These are phyloP conservation scores for Anthophora plumipes DNA, from an alignment of 2,888 invertebrate genomes.

Conservation along the genomic window DNA sequence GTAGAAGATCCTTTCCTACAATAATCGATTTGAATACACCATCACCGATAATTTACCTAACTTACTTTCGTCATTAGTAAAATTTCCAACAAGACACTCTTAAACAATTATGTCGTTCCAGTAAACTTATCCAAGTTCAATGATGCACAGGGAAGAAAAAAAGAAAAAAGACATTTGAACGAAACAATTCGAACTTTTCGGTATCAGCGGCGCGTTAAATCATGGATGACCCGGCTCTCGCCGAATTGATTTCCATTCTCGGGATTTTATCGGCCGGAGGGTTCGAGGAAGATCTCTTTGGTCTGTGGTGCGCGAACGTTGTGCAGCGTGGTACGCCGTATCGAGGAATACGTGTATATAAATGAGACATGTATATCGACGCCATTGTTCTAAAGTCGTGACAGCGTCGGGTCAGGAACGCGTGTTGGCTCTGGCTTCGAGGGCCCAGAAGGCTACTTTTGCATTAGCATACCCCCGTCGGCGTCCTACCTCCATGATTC, in stretches of 20 bases:
- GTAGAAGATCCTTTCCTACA: too few relatives aligned
- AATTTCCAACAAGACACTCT: too few relatives aligned
- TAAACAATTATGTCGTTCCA: not conserved
- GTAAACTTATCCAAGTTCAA: not conserved
- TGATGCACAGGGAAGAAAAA: conserved; percentile 22
- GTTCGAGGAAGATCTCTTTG: conserved; percentile 55
- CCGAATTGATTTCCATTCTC: conserved; percentile 73
- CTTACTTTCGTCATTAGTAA: too few relatives aligned
- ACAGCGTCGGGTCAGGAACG: conserved; percentile 83
- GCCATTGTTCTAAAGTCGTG: conserved; percentile 83
- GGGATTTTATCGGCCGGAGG: conserved; percentile 68
- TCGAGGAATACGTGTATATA: conserved; percentile 78
- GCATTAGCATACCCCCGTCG: conserved; percentile 78
- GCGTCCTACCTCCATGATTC: conserved; percentile 59
- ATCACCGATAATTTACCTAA: too few relatives aligned
- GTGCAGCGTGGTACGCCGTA: conserved; percentile 60
- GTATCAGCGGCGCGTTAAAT: conserved; percentile 59
- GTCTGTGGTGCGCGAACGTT: conserved; percentile 49
- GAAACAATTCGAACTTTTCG: conserved; percentile 63
- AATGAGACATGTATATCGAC: conserved; percentile 83
- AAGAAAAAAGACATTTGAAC: conserved; percentile 52
- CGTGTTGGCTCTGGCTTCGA: conserved; percentile 76
- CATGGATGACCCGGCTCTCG: conserved; percentile 66
- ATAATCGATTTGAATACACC: too few relatives aligned
- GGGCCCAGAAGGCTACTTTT: conserved; percentile 64